Conservation (phyloP, 2,888 invertebrate genomes). For the Liodrosophila aerea region DNA sequence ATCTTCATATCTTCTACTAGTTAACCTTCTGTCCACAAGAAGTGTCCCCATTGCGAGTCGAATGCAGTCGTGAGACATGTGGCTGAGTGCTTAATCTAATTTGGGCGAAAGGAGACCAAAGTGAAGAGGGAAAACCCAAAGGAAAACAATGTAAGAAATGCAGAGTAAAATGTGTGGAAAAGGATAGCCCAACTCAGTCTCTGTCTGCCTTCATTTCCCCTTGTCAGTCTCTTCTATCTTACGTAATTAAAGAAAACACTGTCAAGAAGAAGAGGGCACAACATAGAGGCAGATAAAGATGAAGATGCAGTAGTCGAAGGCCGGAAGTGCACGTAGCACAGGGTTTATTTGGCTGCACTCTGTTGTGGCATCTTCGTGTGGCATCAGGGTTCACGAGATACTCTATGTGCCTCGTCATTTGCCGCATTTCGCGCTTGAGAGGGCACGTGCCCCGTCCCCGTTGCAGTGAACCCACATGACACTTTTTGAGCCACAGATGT, state of each 20-base stretch:
- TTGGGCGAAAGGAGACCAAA: conserved; percentile 56
- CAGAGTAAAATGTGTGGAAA: conserved; percentile 70
- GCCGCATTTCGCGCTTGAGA: conserved; percentile 71
- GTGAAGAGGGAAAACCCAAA: conserved; percentile 17
- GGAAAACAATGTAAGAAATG: conserved; percentile 37
- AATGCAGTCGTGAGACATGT: conserved; percentile 57
- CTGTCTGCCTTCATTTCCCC: no score
- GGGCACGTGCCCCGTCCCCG: conserved; percentile 67
- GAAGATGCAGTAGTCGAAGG: conserved; percentile 49
- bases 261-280: conserved; percentile 25
- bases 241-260: conserved; percentile 63
- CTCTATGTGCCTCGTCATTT: conserved; percentile 44
- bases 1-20: not conserved
- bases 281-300: conserved; percentile 18
- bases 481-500: conserved; percentile 35
- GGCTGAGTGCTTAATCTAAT: conserved; percentile 76
- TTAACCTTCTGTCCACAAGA: conserved; percentile 16
- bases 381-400: no score
- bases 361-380: conserved; percentile 38
- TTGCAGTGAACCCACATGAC: conserved; percentile 68
- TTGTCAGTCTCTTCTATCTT: no score
- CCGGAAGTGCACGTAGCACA: conserved; percentile 52
- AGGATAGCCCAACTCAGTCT: conserved; percentile 30
- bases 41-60: conserved; percentile 34
- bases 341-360: not conserved